Percentiles rank a stretch among this genome's conserved stretches.
Conservation (phyloP, 2,113 vertebrate genomes). For the Columbina picui region DNA sequence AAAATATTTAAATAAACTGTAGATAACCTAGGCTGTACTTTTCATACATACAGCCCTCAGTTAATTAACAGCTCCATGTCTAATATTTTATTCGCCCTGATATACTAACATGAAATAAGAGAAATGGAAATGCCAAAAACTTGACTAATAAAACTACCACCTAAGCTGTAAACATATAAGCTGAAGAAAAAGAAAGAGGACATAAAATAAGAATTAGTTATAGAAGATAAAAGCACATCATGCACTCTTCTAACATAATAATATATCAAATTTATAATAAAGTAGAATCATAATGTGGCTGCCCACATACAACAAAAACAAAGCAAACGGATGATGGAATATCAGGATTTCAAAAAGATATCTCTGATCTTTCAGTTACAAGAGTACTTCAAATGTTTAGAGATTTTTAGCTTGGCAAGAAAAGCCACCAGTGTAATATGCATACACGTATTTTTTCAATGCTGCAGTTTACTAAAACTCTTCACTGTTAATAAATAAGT, state of each 20-base stretch:
- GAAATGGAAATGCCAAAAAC: conserved; percentile 40
- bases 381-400: conserved; percentile 64
- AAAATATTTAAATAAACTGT: background rate
- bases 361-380: conserved; percentile 71
- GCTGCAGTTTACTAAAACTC: conserved; percentile 61
- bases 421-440: conserved; percentile 56
- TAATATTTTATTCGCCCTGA: background rate
- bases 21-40: background rate
- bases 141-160: conserved; percentile 41
- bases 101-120: conserved; percentile 14
- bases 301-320: conserved; percentile 53
- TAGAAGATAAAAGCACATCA: conserved; percentile 68
- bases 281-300: conserved; percentile 59
- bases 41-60: background rate
- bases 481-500: conserved; percentile 67
- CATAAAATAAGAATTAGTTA: conserved; percentile 68
- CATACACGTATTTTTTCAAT: conserved; percentile 59
- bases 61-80: background rate
- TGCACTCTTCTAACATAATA: conserved; percentile 40
- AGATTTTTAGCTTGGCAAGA: conserved; percentile 66
- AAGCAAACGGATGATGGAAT: conserved; percentile 61
- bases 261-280: conserved; percentile 47
- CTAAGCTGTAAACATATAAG: conserved; percentile 43
- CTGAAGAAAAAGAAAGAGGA: conserved; percentile 47
- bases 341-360: conserved; percentile 67